Evolutionary conservation across 2,797 vertebrate genomes (phyloP), one percentile per base, ranked within the genome.

Genomic region (Brachyalestes nurse): DNA sequence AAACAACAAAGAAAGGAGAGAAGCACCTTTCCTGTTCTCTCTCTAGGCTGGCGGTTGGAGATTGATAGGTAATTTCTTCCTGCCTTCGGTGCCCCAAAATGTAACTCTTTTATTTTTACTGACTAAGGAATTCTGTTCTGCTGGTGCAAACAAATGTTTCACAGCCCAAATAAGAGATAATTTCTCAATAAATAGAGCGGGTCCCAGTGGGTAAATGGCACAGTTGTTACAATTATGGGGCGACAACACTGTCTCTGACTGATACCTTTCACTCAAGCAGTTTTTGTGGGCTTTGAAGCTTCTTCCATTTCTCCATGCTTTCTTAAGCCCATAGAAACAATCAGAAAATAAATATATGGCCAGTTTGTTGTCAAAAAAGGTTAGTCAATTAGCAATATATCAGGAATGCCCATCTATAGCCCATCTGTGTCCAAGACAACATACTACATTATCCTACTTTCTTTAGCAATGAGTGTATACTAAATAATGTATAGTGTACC

Each of bases 31-130:
- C 81, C 85, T 21, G 67, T 75, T 81, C 38, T 28, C 77, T 78
- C 79, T 88, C 84, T 87, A 88, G 87, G 91, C 87, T 84, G 4
- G 69, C 23, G 61, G 78, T 80, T 76, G 88, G 73, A 88, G 89
- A 93, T 89, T 90, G 87, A 93, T 86, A 79, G 81, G 85, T 87
- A 85, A 84, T 77, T 78, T 87, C 86, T 79, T 83, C 79, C 88
- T 89, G 82, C 89, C 86, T 85, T 90, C 84, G 81, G 87, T 85
- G 51, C 82, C 78, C 82, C 84, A 72, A 85, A 89, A 86, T 80
- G 86, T 85, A 83, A 84, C 85, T 90, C 84, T 53, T 82, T 93
- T 89, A 90, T 88, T 82, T 82, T 87, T 82, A 85, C 80, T 55
- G 77, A 88, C 77, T 87, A 74, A 75, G 84, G 80, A 81, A 77